Evolutionary conservation across 1,140 invertebrate species (phyloP), one percentile per base, ranked within the genome.

Genomic region (Solenopsis fugax): DNA sequence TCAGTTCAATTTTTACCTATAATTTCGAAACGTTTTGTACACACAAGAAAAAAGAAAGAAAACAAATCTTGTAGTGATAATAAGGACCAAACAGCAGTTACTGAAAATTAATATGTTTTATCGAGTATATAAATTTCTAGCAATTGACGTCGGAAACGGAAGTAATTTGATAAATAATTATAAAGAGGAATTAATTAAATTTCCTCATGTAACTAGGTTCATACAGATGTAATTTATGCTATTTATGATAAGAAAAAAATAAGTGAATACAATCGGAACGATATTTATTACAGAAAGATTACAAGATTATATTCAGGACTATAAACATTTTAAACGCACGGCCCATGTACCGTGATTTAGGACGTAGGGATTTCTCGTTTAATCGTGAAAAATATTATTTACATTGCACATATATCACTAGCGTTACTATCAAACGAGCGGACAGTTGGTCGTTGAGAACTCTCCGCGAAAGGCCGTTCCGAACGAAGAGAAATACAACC

Each of bases 371-470:
- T 45, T 54, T 89, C 89, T 89, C 71, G 80, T 94, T 94, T 93
- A 94, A 93, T 93, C 90, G 92, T 90, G 89, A 94, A 93, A 93
- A 93, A 93, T 93, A 93, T 93, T 94, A 94, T 94, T 93, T 94
- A 94, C 93, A 94, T 93, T 94, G 93, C 93, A 94, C 92, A 94
- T 91, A 91, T 93, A 93, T 94, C 93, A 93, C 91, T 92, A 93
- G 85, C 87, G 84, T 91, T 89, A 85, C 88, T 92, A 88, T 80
- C 85, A 72, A n/a, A 88, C 85, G 72, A 92, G 60, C 62, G 75
- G 82, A 93, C 85, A 87, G 90, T 92, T 69, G 60, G 48, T 89
- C 75, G 29, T 29, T 87, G 64, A 89, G 69, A 89, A 73, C 76
- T 87, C 50, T 81, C 78, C 37, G 56, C 21, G 12, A 34, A 88